These are phyloP conservation scores for Drosophila rellima DNA, from an alignment of 2,888 invertebrate species.

Conservation along the genomic window DNA sequence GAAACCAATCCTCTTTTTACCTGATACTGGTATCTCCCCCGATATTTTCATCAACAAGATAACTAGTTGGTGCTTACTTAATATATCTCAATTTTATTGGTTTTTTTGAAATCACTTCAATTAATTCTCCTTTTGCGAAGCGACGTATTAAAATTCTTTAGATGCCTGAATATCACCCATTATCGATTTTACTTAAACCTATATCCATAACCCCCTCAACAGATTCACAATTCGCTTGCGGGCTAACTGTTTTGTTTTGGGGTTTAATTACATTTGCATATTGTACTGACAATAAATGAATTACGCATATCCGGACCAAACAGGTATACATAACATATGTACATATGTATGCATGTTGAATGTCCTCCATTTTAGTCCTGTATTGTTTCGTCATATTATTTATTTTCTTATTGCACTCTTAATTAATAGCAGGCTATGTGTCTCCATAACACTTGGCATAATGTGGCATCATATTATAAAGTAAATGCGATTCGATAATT, in stretches of 20 bases:
- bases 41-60: no score
- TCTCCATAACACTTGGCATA: background rate
- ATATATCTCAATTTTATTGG: no score
- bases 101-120: no score
- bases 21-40: no score
- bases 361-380: background rate
- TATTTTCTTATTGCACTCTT: slow-evolving; percentile 39
- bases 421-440: slow-evolving; percentile 39
- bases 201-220: background rate
- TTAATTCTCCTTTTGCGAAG: no score
- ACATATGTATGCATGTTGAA: background rate
- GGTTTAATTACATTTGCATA: slow-evolving; percentile 76
- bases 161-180: background rate
- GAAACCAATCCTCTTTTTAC: no score
- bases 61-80: no score
- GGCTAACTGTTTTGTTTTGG: slow-evolving; percentile 6
- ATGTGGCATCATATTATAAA: background rate
- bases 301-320: slow-evolving; percentile 37
- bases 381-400: no score
- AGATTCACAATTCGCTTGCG: slow-evolving; percentile 8
- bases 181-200: slow-evolving; percentile 31
- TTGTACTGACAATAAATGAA: slow-evolving; percentile 55
- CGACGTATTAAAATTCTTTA: background rate
- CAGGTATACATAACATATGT: background rate
- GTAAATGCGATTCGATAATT: background rate